Conservation (phyloP, 2,797 vertebrate genomes). For the Pseudochaenichthys georgianus region DNA sequence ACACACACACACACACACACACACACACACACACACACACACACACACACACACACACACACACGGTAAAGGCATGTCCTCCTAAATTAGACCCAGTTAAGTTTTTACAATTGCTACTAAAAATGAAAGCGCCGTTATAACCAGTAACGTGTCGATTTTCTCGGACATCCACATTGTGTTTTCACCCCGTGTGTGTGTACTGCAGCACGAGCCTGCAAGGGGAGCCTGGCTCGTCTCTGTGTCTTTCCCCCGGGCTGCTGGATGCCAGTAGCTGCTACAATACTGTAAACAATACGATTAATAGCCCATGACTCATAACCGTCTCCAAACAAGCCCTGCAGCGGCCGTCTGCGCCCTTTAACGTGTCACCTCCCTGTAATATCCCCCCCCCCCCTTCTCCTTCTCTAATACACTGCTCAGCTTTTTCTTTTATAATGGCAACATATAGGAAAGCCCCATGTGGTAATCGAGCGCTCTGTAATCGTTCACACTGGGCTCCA, state of each 20-base stretch:
- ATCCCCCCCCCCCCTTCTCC: conserved; percentile 59
- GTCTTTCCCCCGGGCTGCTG: conserved; percentile 69
- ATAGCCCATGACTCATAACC: conserved; percentile 85
- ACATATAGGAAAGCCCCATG: conserved; percentile 46
- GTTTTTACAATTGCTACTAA: conserved; percentile 68
- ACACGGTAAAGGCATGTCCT: conserved; percentile 46
- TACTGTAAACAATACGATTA: conserved; percentile 87
- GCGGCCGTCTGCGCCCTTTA: conserved; percentile 68
- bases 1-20: neutral
- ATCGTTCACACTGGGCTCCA: conserved; percentile 25
- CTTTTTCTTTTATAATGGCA: conserved; percentile 63
- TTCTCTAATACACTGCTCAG: conserved; percentile 51
- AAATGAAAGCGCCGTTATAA: conserved; percentile 54
- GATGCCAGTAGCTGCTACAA: conserved; percentile 79
- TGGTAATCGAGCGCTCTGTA: conserved; percentile 46
- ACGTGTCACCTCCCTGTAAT: conserved; percentile 64
- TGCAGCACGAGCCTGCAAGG: conserved; percentile 52
- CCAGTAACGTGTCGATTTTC: conserved; percentile 46
- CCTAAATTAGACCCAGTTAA: conserved; percentile 68
- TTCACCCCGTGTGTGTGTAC: conserved; percentile 66
- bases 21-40: conserved; percentile 37
- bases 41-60: neutral
- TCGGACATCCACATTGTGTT: conserved; percentile 39
- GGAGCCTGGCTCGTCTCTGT: conserved; percentile 77
- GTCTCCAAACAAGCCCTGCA: conserved; percentile 79